A percentile compares a stretch with the other conserved stretches of the same genome.
phyloP scores from a whole-genome alignment of 2,888 invertebrate species.

The Ditula angustiorana region DNA sequence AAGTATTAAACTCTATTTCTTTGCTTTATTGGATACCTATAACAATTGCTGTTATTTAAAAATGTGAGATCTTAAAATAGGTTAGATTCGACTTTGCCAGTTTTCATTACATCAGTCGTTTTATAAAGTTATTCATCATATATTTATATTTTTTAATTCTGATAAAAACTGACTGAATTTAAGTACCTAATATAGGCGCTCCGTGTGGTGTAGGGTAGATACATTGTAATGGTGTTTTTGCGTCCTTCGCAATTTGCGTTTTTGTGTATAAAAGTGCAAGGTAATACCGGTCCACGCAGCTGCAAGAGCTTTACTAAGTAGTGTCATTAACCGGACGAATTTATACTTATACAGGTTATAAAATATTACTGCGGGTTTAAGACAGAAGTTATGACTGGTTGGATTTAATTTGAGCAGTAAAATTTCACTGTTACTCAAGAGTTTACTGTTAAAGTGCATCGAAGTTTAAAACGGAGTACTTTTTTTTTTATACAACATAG shows the following conservation, averaged over 20 bases:
- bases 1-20: too few relatives aligned
- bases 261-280: slow-evolving; percentile 41
- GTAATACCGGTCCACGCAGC: slow-evolving; percentile 36
- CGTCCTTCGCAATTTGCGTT: slow-evolving; percentile 34
- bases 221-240: slow-evolving; percentile 24
- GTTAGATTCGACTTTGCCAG: too few relatives aligned
- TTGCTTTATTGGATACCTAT: too few relatives aligned
- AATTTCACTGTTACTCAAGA: slow-evolving; percentile 5
- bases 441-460: background rate
- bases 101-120: too few relatives aligned
- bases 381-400: slow-evolving; percentile 4
- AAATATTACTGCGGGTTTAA: slow-evolving; percentile 1
- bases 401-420: slow-evolving; percentile 11
- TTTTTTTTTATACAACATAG: too few relatives aligned
- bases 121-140: too few relatives aligned
- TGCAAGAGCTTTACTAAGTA: slow-evolving; percentile 12
- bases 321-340: slow-evolving; percentile 16
- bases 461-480: background rate
- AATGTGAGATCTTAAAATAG: too few relatives aligned
- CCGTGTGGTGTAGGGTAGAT: too few relatives aligned
- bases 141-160: too few relatives aligned
- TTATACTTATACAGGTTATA: slow-evolving; percentile 9
- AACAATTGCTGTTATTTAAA: too few relatives aligned
- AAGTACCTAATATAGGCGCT: background rate
- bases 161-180: too few relatives aligned